Base-by-base conservation (phyloP, 2,797 vertebrate genomes). In the Poeciliopsis infans region DNA sequence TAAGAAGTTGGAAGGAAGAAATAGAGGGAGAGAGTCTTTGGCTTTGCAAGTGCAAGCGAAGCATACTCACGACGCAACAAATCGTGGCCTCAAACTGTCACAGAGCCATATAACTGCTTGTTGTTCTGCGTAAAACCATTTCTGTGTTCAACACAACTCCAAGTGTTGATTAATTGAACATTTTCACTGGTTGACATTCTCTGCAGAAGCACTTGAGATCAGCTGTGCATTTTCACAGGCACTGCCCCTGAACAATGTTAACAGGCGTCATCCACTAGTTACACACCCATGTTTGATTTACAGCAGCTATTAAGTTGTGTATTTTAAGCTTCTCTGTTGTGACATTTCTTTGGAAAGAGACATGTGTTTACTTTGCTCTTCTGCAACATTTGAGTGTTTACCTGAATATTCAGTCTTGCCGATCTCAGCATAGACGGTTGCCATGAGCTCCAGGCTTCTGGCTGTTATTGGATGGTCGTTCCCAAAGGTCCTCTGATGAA, bases 321-420 rank as follows among this genome's bases (percentile, higher is more conserved):
- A 41, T 74, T 15, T 59, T 45, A 33, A 43, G 36, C 36, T 64
- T 43, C 10, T 8, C 5, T 36, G 10, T 73, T 0, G 4, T 20
- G 12, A 36, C 10, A 76, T 45, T 4, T 33, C 43, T 25, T 75
- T 59, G 28, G 46, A 55, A 41, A 47, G 33, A 77, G 8, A 31
- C 12, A 0, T 20, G 39, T 66, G 61, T 80, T 83, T 69, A n/a
- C 66, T 51, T 51, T 49, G 43, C 20, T 5, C 8, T 23, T 61
- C 72, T 43, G 66, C 23, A 51, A 39, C n/a, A 25, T 53, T 80
- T 5, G 39, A 83, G 36, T 64, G 41, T 78, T 91, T 93, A 96
- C 96, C 95, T 95, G 95, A 95, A 90, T 96, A 96, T 88, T 96
- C 96, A 1, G 94, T 96, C 88, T 96, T 96, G 83, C 95, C 95